A percentile compares a stretch with the other conserved stretches of the same genome.
These are phyloP conservation scores for Taeniopygia guttata DNA, from an alignment of 2,797 vertebrate genomes.

Conservation along the genomic window DNA sequence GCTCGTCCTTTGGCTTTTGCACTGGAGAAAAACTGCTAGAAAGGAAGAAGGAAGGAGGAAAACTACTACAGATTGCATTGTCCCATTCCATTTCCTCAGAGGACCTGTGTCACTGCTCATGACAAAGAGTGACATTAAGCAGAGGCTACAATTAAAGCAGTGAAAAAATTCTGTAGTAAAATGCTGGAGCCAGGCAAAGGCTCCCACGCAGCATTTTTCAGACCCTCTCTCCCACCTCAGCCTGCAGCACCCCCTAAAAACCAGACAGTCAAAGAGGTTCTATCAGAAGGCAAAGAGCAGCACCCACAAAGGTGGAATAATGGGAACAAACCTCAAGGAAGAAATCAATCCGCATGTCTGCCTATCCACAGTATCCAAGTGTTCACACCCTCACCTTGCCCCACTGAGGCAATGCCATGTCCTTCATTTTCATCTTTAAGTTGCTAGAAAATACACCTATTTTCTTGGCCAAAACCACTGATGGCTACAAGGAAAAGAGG, in stretches of 20 bases:
- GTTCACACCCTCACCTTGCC: neutral
- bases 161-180: neutral
- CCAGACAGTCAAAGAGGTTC: neutral
- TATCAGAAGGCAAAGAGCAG: neutral
- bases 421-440: neutral
- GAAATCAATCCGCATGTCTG: neutral
- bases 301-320: neutral
- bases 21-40: neutral
- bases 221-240: neutral
- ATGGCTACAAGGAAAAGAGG: rapidly evolving
- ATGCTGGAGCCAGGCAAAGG: neutral
- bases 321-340: neutral
- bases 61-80: neutral
- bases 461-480: neutral
- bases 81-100: neutral
- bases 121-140: neutral
- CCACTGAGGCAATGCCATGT: neutral
- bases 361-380: neutral
- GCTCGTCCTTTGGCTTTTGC: neutral
- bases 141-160: neutral
- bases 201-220: neutral
- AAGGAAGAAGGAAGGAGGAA: neutral
- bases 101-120: rapidly evolving
- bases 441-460: neutral
- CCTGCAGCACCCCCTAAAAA: neutral